phyloP scores from a whole-genome alignment of 2,113 vertebrate genomes.

The Stigmatopora argus region DNA sequence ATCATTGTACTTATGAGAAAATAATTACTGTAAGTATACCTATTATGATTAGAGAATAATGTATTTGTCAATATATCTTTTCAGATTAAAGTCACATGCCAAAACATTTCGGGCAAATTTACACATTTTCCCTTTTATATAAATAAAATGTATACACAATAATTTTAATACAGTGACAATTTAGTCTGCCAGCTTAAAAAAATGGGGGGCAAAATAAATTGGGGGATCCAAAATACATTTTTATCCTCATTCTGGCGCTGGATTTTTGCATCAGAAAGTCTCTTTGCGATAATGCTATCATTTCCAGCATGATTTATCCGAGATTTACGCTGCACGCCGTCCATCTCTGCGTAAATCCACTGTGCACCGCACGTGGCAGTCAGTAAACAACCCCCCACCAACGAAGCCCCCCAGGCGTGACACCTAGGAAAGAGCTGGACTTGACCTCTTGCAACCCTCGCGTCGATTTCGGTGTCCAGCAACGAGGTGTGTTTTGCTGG shows the following conservation, averaged over 20 bases:
- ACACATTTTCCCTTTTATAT: too few species aligned
- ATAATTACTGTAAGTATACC: too few species aligned
- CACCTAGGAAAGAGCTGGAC: slow-evolving; percentile 35
- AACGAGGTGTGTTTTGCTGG: slow-evolving; percentile 47
- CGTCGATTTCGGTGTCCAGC: slow-evolving; percentile 56
- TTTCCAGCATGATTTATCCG: neutral
- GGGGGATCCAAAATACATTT: neutral
- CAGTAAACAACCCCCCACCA: neutral
- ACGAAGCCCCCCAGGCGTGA: slow-evolving; percentile 22
- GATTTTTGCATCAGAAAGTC: too few species aligned
- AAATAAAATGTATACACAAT: too few species aligned
- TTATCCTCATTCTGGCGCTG: neutral
- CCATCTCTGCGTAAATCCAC: neutral
- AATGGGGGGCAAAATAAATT: neutral
- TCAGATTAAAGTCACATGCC: too few species aligned
- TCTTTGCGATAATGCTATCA: neutral
- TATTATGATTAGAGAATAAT: too few species aligned
- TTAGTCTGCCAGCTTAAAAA: neutral
- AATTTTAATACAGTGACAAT: neutral
- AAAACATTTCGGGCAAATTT: too few species aligned
- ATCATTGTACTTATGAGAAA: too few species aligned
- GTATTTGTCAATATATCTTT: too few species aligned
- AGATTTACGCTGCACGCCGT: neutral
- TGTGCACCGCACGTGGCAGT: neutral
- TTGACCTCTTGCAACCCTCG: slow-evolving; percentile 58